Percentiles rank a stretch among this genome's conserved stretches.
These are phyloP conservation scores for Pachyuromys duprasi DNA, from an alignment of 2,797 vertebrate genomes.

Conservation along the genomic window DNA sequence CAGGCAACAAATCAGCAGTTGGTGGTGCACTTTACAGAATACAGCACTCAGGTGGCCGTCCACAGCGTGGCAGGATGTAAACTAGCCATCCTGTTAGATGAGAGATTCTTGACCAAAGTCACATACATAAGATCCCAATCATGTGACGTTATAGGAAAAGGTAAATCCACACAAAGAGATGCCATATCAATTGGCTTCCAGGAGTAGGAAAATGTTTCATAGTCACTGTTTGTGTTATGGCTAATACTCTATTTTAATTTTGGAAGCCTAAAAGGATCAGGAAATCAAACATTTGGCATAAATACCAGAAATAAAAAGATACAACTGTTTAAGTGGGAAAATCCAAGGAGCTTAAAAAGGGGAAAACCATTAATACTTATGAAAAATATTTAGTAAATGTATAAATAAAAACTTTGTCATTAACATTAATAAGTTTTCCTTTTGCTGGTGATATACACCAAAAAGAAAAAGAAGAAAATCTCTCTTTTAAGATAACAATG, in stretches of 20 bases:
- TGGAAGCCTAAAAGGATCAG: background rate
- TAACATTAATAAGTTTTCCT: background rate
- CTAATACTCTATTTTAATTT: background rate
- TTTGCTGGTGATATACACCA: background rate
- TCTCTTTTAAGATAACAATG: slow-evolving; percentile 6
- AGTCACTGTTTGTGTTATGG: background rate
- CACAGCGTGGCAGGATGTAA: background rate
- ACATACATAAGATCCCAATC: background rate
- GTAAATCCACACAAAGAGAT: background rate
- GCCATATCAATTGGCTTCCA: background rate
- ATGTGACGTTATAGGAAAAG: background rate
- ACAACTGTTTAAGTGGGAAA: background rate
- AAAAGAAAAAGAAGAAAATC: background rate
- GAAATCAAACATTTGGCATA: background rate
- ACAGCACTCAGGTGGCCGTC: background rate
- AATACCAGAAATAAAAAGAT: background rate
- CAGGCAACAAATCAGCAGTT: background rate
- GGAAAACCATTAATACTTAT: background rate
- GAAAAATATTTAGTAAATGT: background rate
- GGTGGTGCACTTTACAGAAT: background rate
- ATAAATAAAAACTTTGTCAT: background rate
- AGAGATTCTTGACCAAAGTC: background rate
- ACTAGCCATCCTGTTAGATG: background rate
- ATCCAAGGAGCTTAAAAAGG: background rate
- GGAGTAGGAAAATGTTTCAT: background rate